phyloP scores from a whole-genome alignment of 2,888 invertebrate genomes.

The Caenorhabditis sp. region DNA sequence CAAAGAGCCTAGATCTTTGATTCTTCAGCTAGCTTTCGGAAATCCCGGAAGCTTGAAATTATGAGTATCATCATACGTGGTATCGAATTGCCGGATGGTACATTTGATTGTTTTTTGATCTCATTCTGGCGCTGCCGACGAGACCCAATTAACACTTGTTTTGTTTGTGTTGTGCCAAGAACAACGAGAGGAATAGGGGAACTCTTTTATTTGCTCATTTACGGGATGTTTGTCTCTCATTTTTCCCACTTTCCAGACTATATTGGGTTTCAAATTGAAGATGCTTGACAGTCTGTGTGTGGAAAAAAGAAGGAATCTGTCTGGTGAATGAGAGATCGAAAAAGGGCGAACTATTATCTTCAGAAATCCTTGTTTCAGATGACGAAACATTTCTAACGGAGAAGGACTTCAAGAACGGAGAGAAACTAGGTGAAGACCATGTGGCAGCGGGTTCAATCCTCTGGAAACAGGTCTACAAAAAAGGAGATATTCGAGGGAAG shows the following conservation, averaged over 20 bases:
- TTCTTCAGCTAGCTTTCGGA: background rate
- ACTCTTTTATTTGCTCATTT: slow-evolving; percentile 52
- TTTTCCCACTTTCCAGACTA: slow-evolving; percentile 44
- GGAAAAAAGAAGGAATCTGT: slow-evolving; percentile 15
- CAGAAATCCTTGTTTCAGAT: slow-evolving; percentile 64
- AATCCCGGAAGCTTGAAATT: slow-evolving; percentile 24
- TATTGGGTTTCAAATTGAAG: slow-evolving; percentile 58
- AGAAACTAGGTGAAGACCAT: slow-evolving; percentile 68
- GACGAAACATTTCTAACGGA: slow-evolving; percentile 75
- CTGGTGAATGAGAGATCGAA: background rate
- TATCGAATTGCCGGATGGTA: slow-evolving; percentile 31
- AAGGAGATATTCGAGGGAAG: slow-evolving; percentile 81
- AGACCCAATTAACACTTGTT: slow-evolving; percentile 56
- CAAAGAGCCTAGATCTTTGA: background rate
- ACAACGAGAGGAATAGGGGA: slow-evolving; percentile 19
- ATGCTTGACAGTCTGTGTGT: slow-evolving; percentile 31
- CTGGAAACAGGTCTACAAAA: slow-evolving; percentile 76
- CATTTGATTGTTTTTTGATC: slow-evolving; percentile 34
- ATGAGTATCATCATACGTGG: slow-evolving; percentile 29
- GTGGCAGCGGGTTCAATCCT: slow-evolving; percentile 68
- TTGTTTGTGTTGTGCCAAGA: slow-evolving; percentile 51
- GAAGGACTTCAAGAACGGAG: slow-evolving; percentile 79
- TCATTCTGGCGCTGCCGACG: slow-evolving; percentile 25
- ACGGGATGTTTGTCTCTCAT: slow-evolving; percentile 42
- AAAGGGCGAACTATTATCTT: slow-evolving; percentile 1